A percentile compares a stretch with the other conserved stretches of the same genome.
phyloP scores from a whole-genome alignment of 2,113 vertebrate genomes.

The Laticauda colubrina region DNA sequence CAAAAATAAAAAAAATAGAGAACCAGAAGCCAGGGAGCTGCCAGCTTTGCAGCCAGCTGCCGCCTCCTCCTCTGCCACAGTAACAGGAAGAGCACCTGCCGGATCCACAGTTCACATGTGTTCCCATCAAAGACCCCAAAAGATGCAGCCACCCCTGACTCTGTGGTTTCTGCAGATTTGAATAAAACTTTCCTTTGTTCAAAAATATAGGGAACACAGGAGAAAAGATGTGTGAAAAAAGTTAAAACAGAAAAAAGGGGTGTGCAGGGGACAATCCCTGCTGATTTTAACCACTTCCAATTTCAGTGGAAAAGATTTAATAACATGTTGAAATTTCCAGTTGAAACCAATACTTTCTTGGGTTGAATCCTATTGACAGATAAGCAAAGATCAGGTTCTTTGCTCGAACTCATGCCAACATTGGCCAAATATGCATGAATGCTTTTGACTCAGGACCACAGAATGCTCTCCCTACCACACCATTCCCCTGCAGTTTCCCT shows the following conservation, averaged over 20 bases:
- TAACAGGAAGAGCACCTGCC: conserved; percentile 55
- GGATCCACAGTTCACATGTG: conserved; percentile 43
- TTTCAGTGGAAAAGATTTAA: not conserved
- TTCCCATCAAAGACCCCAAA: conserved; percentile 54
- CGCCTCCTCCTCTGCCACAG: not conserved
- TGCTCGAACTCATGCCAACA: not conserved
- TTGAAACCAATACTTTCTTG: not conserved
- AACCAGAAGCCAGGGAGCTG: not conserved
- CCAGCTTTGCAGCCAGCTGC: not conserved
- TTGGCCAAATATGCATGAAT: not conserved
- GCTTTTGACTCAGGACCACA: not conserved
- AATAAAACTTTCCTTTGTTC: conserved; percentile 57
- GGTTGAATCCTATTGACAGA: not conserved
- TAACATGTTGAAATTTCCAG: not conserved
- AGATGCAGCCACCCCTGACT: conserved; percentile 11
- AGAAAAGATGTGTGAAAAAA: not conserved
- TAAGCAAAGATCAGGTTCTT: not conserved
- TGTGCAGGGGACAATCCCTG: not conserved
- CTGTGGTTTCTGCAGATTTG: conserved; percentile 62
- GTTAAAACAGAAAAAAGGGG: not conserved
- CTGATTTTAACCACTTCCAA: not conserved
- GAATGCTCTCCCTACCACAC: not conserved
- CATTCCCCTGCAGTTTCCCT: not conserved
- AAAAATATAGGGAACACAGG: conserved; percentile 11
- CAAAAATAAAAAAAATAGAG: not conserved